These are phyloP conservation scores for Oplegnathus fasciatus DNA, from an alignment of 2,113 vertebrate species.

Conservation along the genomic window DNA sequence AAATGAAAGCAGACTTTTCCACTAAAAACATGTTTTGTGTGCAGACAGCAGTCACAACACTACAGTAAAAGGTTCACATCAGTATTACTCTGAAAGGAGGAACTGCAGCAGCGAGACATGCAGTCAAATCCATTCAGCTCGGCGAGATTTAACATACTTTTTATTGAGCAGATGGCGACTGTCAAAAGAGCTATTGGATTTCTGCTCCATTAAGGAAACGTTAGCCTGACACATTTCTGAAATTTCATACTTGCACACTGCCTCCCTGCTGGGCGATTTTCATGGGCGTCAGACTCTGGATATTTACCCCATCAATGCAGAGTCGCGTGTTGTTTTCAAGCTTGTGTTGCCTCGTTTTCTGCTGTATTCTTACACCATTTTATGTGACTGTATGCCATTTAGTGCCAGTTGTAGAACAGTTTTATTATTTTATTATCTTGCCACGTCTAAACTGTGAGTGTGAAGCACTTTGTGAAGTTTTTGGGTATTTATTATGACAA, in stretches of 20 bases:
- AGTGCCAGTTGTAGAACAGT: not conserved
- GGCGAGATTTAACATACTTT: slow-evolving; percentile 24
- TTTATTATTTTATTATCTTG: not conserved
- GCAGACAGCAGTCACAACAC: not conserved
- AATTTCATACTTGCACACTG: slow-evolving; percentile 5
- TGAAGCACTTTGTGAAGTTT: not conserved
- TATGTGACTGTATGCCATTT: not conserved
- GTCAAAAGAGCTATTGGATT: slow-evolving; percentile 54
- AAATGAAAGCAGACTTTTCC: slow-evolving; percentile 2
- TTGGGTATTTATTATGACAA: not conserved
- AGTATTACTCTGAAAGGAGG: slow-evolving; percentile 12
- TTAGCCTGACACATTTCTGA: not conserved
- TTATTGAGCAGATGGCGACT: slow-evolving; percentile 47
- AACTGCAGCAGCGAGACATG: slow-evolving; percentile 6
- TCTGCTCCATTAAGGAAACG: slow-evolving; percentile 48
- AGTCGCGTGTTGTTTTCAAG: not conserved
- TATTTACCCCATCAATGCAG: slow-evolving; percentile 26
- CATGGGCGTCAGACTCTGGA: not conserved
- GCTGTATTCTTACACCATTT: not conserved
- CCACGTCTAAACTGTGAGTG: not conserved
- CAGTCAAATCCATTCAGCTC: slow-evolving; percentile 27
- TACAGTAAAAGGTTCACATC: slow-evolving; percentile 1
- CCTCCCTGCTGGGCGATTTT: not conserved
- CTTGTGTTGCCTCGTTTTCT: slow-evolving; percentile 1
- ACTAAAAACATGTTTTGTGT: not conserved